phyloP scores from a whole-genome alignment of 2,113 vertebrate species.

The Oncorhynchus keta region DNA sequence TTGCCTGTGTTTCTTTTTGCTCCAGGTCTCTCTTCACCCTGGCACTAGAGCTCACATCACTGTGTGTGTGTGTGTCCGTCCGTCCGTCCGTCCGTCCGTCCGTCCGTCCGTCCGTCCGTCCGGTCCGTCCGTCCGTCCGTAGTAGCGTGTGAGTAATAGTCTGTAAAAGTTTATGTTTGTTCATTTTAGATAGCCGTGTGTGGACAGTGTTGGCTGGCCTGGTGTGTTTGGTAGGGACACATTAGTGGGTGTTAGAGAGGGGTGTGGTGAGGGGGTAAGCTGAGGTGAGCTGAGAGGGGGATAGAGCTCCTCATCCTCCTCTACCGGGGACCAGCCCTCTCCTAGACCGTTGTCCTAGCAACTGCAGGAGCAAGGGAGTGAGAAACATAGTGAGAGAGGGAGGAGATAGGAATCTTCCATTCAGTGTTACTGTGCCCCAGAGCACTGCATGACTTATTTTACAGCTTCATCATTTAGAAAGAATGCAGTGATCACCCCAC shows the following conservation, averaged over 20 bases:
- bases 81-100: too few species aligned
- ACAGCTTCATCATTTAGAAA: neutral
- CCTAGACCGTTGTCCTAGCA: conserved; percentile 1
- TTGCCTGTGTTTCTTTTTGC: conserved; percentile 1
- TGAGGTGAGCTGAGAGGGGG: conserved; percentile 1
- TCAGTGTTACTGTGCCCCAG: neutral
- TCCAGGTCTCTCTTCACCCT: neutral
- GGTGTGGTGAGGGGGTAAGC: conserved; percentile 3
- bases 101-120: too few species aligned
- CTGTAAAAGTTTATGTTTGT: conserved; percentile 8
- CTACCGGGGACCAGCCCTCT: neutral
- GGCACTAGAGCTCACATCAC: neutral
- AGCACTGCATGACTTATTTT: neutral
- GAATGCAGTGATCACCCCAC: neutral
- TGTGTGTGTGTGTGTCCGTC: neutral
- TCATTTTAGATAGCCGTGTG: neutral
- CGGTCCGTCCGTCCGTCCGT: too few species aligned
- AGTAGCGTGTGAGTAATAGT: neutral
- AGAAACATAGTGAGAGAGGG: conserved; percentile 10
- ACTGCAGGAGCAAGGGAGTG: conserved; percentile 11
- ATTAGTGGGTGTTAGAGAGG: neutral
- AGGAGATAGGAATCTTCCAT: conserved; percentile 3
- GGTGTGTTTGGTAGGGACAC: neutral
- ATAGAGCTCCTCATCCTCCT: conserved; percentile 76
- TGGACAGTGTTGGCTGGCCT: neutral